A percentile compares a stretch with the other conserved stretches of the same genome.
Conservation (phyloP, 2,888 invertebrate genomes). For the Archaeoteleia sp. region DNA sequence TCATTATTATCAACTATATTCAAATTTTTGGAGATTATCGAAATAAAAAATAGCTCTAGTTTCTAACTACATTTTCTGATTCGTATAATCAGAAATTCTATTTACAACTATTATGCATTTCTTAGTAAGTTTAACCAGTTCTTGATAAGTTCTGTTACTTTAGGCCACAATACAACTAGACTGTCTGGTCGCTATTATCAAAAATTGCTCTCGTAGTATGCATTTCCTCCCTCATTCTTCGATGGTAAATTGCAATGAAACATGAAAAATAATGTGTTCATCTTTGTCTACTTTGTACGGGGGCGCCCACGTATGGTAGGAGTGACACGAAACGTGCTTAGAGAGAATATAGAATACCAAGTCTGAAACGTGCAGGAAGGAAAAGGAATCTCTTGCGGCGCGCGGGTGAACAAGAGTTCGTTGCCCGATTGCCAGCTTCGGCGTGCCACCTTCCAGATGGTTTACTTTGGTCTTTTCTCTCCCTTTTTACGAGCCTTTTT, state of each 20-base stretch:
- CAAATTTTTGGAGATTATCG: too few species aligned
- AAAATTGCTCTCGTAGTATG: too few species aligned
- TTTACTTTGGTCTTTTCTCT: slow-evolving; percentile 51
- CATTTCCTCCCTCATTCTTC: neutral
- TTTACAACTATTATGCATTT: too few species aligned
- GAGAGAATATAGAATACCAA: slow-evolving; percentile 24
- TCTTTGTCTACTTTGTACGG: neutral
- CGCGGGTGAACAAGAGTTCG: slow-evolving; percentile 61
- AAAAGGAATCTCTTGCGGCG: slow-evolving; percentile 44
- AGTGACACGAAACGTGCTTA: slow-evolving; percentile 1
- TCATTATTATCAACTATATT: too few species aligned
- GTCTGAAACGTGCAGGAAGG: slow-evolving; percentile 34
- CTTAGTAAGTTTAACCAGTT: too few species aligned
- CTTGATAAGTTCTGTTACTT: too few species aligned
- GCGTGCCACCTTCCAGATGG: slow-evolving; percentile 25
- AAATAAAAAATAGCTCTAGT: too few species aligned
- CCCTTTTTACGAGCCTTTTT: slow-evolving; percentile 28
- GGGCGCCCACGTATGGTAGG: slow-evolving; percentile 6
- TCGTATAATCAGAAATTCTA: too few species aligned
- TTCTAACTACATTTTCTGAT: too few species aligned
- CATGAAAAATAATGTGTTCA: neutral
- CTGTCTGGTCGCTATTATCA: too few species aligned
- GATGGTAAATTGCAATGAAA: too few species aligned
- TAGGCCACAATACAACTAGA: too few species aligned
- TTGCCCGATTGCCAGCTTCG: slow-evolving; percentile 66